A percentile compares a stretch with the other conserved stretches of the same genome.
Conservation (phyloP, 2,113 vertebrate genomes). For the Brachionichthys hirsutus region DNA sequence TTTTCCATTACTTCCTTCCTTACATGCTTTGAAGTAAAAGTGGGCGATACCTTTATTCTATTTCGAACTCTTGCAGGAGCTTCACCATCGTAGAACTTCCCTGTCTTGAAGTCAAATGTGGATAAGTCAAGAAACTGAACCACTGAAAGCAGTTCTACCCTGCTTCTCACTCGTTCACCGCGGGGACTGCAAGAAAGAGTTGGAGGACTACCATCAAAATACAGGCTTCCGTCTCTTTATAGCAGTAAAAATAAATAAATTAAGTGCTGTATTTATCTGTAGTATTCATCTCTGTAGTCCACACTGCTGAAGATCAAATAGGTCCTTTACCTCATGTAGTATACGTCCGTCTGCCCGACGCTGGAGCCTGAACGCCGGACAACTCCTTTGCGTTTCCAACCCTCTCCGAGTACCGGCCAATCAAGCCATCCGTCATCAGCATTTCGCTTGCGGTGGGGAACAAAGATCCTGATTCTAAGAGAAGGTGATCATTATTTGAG, state of each 20-base stretch:
- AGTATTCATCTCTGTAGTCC: no score
- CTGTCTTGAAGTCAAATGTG: conserved; percentile 84
- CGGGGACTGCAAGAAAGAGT: conserved; percentile 71
- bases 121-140: conserved; percentile 75
- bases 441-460: conserved; percentile 43
- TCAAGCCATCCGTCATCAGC: conserved; percentile 83
- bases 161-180: conserved; percentile 84
- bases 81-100: conserved; percentile 67
- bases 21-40: background rate
- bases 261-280: no score
- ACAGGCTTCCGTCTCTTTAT: background rate
- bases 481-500: background rate
- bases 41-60: conserved; percentile 49
- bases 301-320: no score
- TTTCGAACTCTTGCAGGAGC: conserved; percentile 27
- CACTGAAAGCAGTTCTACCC: conserved; percentile 82
- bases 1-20: no score
- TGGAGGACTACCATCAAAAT: background rate
- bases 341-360: conserved; percentile 84
- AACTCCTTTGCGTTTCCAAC: conserved; percentile 87
- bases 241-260: background rate
- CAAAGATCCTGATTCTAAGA: conserved; percentile 14
- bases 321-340: conserved; percentile 83
- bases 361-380: conserved; percentile 83
- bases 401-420: conserved; percentile 81